Conservation (phyloP, 2,113 vertebrate genomes). For the Phoxinus phoxinus region DNA sequence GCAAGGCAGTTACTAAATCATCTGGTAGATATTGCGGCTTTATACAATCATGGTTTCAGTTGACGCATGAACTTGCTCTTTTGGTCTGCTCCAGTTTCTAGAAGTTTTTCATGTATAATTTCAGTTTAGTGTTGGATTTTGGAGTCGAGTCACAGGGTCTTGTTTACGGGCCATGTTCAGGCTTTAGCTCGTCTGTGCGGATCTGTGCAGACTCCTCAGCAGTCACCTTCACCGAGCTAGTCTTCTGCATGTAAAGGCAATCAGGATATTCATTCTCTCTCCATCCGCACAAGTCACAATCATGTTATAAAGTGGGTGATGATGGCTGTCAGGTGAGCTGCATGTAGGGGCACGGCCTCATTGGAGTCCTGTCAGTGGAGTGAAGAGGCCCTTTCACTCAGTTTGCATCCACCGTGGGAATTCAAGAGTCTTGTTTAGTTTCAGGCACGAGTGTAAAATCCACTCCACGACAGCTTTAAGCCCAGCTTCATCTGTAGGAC, state of each 20-base stretch:
- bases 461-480: constrained; percentile 31
- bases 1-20: constrained; percentile 7
- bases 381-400: constrained; percentile 22
- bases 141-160: background rate
- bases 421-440: constrained; percentile 22
- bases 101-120: background rate
- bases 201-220: background rate
- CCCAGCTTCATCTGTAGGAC: constrained; percentile 37
- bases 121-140: background rate
- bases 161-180: constrained; percentile 6
- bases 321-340: constrained; percentile 29
- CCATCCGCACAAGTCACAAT: constrained; percentile 35
- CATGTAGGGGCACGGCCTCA: constrained; percentile 14
- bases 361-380: constrained; percentile 21
- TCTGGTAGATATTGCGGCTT: background rate
- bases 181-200: background rate
- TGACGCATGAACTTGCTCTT: background rate
- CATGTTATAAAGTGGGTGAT: constrained; percentile 41
- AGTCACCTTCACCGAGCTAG: constrained; percentile 30
- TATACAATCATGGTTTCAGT: background rate
- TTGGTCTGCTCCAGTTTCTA: background rate
- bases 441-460: constrained; percentile 30
- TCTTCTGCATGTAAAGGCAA: constrained; percentile 19
- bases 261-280: constrained; percentile 11
- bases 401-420: constrained; percentile 7